Base-by-base conservation (phyloP, 2,113 vertebrate species). In the Heteronetta atricapilla region DNA sequence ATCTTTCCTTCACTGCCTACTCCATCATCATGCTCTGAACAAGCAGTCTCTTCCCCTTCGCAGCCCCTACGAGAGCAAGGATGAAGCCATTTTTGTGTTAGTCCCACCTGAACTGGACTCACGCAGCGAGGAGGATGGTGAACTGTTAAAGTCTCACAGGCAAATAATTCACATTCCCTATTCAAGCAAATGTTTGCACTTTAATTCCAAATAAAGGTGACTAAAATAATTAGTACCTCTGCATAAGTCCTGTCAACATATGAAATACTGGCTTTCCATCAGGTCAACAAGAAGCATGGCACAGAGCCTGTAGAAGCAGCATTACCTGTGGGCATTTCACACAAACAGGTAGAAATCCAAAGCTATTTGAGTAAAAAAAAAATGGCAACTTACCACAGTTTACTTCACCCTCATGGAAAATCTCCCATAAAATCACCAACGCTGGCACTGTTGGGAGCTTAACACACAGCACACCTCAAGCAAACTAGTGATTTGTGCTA, bases 111-210 rank as follows among this genome's bases (percentile, higher is more conserved):
- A 75, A 50, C 58, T 10, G 72, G 68, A 20, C 48, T 76, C 53
- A 2, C 3, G 38, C 31, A 76, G 44, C 3, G 0, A 40, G 23
- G 21, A 74, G 21, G 36, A 33, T 1, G 0, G 36, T 13, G 10
- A 83, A 50, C 6, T 44, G n/a, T 8, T 40, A 13, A 42, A 46
- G 73, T 40, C 22, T 34, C 56, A 69, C 63, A 69, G 34, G 29
- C 20, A 89, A 81, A 18, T 26, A 36, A 81, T 74, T 25, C 3
- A 1, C 8, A 6, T 26, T 76, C 48, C 58, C 22, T 1, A 28
- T 46, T 40, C 50, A 58, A 31, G 25, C 25, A 74, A 46, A 10
- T n/a, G 22, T 20, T 42, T 58, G 23, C 20, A 18, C 8, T 29
- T 34, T 29, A 68, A 36, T 15, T 5, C 62, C 74, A 55, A 64